Percentiles rank a stretch among this genome's conserved stretches.
phyloP scores from a whole-genome alignment of 2,797 vertebrate genomes.

The Platyrinchus mystaceus region DNA sequence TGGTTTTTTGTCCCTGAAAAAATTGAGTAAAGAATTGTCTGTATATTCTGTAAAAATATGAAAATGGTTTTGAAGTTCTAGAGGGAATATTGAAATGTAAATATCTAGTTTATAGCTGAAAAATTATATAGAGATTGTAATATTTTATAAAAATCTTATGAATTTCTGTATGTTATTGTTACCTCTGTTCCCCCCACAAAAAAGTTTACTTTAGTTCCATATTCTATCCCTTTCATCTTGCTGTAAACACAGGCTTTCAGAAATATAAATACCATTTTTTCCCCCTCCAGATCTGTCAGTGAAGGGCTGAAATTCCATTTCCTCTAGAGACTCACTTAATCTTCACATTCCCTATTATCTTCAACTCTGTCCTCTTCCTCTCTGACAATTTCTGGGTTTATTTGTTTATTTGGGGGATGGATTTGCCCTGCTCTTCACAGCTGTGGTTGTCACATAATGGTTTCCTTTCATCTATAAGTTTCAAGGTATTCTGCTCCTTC shows the following conservation, averaged over 20 bases:
- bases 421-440: background rate
- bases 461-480: background rate
- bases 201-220: background rate
- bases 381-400: background rate
- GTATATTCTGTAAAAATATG: background rate
- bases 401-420: background rate
- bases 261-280: background rate
- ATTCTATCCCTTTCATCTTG: background rate
- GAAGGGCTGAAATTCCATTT: background rate
- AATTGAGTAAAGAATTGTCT: background rate
- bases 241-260: background rate
- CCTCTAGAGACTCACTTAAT: background rate
- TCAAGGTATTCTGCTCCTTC: background rate
- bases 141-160: background rate
- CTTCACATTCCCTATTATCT: background rate
- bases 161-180: background rate
- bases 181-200: background rate
- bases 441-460: background rate
- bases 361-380: background rate
- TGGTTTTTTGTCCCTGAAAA: background rate
- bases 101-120: background rate
- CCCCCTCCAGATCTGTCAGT: background rate
- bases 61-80: background rate
- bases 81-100: background rate
- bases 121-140: background rate